These are phyloP conservation scores for Regulus satrapa DNA, from an alignment of 2,113 vertebrate species.

Conservation along the genomic window DNA sequence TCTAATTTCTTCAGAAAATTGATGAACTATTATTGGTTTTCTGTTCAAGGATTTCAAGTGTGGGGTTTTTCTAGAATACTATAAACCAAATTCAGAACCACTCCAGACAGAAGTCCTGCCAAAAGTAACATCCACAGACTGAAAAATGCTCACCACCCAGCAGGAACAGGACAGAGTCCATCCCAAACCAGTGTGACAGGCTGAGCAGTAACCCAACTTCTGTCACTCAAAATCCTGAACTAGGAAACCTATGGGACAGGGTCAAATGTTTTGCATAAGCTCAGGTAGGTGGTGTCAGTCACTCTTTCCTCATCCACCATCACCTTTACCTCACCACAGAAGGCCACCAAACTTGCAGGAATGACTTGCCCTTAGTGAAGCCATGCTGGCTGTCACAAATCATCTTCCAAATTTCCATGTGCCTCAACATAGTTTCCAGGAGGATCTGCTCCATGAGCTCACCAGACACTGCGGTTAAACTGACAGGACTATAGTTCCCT, in stretches of 20 bases:
- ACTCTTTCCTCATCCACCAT: background rate
- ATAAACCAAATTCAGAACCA: background rate
- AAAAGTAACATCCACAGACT: background rate
- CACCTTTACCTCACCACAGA: background rate
- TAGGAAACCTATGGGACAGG: background rate
- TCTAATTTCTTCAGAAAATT: background rate
- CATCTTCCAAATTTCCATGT: background rate
- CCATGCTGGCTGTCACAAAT: background rate
- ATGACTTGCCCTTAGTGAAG: background rate
- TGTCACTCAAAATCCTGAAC: background rate
- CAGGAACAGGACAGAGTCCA: background rate
- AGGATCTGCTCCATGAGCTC: background rate
- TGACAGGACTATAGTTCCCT: background rate
- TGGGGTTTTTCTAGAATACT: background rate
- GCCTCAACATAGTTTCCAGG: background rate
- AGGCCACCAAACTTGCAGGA: background rate
- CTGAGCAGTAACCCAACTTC: background rate
- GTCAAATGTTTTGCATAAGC: background rate
- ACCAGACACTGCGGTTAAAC: background rate
- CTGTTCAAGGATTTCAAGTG: background rate
- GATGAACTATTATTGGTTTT: background rate
- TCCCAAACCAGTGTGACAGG: background rate
- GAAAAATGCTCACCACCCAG: fast-evolving
- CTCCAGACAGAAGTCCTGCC: background rate
- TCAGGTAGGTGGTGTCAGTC: background rate